Evolutionary conservation across 2,797 vertebrate species (phyloP).

Genomic region (Sebastes minor): DNA sequence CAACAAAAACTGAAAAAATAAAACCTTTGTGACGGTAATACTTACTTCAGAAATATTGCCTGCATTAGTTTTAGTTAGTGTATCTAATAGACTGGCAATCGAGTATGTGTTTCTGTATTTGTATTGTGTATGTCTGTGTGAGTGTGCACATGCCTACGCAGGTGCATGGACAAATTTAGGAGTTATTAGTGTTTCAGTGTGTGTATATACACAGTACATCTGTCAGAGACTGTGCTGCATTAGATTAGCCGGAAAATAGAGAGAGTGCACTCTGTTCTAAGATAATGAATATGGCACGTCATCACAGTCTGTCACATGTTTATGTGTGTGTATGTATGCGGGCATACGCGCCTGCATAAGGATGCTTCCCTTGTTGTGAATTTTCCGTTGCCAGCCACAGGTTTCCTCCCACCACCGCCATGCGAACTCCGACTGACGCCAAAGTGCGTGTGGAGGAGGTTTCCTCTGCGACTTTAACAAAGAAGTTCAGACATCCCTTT

Average conservation of each 20-base stretch:
- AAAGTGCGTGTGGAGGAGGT: constrained; percentile 21
- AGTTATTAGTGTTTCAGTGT: neutral
- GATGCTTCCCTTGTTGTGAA: neutral
- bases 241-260: neutral
- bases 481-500: neutral
- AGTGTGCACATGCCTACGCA: neutral
- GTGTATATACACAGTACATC: neutral
- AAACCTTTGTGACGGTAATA: neutral
- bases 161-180: neutral
- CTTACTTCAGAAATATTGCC: neutral
- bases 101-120: neutral
- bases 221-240: neutral
- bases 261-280: neutral
- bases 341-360: neutral
- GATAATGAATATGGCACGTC: neutral
- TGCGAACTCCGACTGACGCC: neutral
- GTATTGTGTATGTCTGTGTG: neutral
- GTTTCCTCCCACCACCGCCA: constrained; percentile 26
- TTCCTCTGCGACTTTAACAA: constrained; percentile 17
- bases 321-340: neutral
- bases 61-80: neutral
- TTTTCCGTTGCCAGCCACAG: neutral
- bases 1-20: neutral
- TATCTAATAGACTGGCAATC: neutral
- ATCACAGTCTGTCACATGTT: constrained; percentile 9